Conservation (phyloP, 2,888 invertebrate species). For the Scaptomyza parva region DNA sequence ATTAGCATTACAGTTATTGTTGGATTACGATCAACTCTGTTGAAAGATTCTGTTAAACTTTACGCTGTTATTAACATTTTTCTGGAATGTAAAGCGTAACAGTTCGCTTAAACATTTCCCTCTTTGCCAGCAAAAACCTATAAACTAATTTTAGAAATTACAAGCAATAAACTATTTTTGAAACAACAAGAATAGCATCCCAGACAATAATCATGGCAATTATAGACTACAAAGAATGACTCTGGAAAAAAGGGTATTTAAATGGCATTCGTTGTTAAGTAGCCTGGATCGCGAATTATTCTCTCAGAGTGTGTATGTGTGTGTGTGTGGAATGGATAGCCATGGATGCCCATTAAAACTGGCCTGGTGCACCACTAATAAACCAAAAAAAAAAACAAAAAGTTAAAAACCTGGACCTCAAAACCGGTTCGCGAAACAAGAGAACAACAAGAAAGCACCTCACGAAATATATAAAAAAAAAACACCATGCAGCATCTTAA, state of each 20-base stretch:
- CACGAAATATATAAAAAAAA: slow-evolving; percentile 12
- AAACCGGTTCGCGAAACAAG: slow-evolving; percentile 58
- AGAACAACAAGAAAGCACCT: slow-evolving; percentile 24
- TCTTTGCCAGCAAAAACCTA: not conserved
- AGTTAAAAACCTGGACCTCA: slow-evolving; percentile 22
- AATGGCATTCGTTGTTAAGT: slow-evolving; percentile 50
- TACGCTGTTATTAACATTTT: not conserved
- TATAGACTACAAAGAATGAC: slow-evolving; percentile 5
- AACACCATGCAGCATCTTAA: slow-evolving; percentile 28
- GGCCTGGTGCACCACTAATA: slow-evolving; percentile 68
- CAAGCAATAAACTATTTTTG: slow-evolving; percentile 18
- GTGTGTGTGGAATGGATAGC: slow-evolving; percentile 44
- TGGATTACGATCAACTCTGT: not conserved
- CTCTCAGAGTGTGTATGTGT: not conserved
- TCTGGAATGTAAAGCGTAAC: not conserved
- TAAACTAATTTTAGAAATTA: slow-evolving; percentile 9
- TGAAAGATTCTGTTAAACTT: not conserved
- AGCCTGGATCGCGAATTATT: slow-evolving; percentile 28
- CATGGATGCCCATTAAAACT: slow-evolving; percentile 61
- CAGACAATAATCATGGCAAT: slow-evolving; percentile 2
- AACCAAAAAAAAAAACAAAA: not conserved
- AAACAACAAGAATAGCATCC: slow-evolving; percentile 7
- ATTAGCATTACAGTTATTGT: too few relatives aligned
- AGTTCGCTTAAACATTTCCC: not conserved
- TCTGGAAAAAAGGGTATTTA: slow-evolving; percentile 30